A percentile compares a stretch with the other conserved stretches of the same genome.
These are phyloP conservation scores for Carcinoscorpius rotundicauda DNA, from an alignment of 1,140 invertebrate species.

Conservation along the genomic window DNA sequence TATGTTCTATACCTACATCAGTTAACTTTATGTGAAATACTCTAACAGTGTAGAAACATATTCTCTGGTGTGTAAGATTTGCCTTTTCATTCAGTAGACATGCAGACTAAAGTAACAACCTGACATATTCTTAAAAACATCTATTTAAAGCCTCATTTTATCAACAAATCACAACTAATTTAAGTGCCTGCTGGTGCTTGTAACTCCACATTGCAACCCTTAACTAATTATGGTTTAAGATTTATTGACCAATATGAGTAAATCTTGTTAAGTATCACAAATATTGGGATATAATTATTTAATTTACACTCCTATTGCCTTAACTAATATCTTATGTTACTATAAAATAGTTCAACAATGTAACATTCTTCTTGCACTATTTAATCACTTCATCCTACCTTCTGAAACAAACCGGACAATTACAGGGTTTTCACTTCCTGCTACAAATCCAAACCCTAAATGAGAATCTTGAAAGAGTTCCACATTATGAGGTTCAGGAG, in stretches of 20 bases:
- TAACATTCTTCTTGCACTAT: neutral
- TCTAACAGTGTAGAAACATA: neutral
- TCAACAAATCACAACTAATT: too few relatives aligned
- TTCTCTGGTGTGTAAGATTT: constrained; percentile 8
- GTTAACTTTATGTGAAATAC: constrained; percentile 5
- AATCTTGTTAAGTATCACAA: neutral
- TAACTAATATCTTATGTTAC: neutral
- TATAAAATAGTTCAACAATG: neutral
- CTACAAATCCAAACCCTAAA: constrained; percentile 84
- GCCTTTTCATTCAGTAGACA: constrained; percentile 2
- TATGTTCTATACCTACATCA: constrained; percentile 8
- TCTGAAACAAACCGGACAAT: constrained; percentile 60
- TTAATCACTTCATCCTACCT: constrained; percentile 29
- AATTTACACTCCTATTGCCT: neutral
- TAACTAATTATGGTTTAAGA: too few relatives aligned
- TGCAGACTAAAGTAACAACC: neutral
- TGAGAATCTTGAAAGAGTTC: constrained; percentile 52
- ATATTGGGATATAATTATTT: neutral
- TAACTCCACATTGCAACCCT: too few relatives aligned
- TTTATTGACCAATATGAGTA: neutral
- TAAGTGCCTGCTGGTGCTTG: too few relatives aligned
- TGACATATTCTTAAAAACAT: too few relatives aligned
- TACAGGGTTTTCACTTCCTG: constrained; percentile 78
- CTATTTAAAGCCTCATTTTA: too few relatives aligned
- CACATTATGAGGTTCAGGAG: constrained; percentile 60